A percentile compares a stretch with the other conserved stretches of the same genome.
phyloP scores from a whole-genome alignment of 1,140 invertebrate genomes.

The Homarus americanus region DNA sequence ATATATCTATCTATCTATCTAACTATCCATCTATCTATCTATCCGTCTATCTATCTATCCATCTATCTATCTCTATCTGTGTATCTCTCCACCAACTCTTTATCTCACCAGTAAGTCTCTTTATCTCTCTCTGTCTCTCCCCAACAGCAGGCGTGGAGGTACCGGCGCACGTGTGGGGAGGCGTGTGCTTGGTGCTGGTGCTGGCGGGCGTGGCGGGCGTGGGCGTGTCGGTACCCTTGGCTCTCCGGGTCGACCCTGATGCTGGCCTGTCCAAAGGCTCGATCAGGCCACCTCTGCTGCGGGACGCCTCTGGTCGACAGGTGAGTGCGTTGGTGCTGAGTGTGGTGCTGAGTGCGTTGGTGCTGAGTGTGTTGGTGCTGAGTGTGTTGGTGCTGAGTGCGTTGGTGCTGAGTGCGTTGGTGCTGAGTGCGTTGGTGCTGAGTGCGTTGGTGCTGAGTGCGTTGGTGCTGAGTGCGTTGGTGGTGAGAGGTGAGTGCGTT shows the following conservation, averaged over 20 bases:
- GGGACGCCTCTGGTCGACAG: conserved; percentile 85
- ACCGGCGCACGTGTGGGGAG: conserved; percentile 76
- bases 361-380: not conserved
- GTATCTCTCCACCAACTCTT: too few relatives aligned
- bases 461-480: too few relatives aligned
- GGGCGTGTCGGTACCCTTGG: conserved; percentile 79
- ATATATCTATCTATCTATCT: too few relatives aligned
- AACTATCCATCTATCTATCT: too few relatives aligned
- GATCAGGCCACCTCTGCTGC: conserved; percentile 80
- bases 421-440: too few relatives aligned
- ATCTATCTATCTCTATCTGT: too few relatives aligned
- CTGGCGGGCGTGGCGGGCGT: conserved; percentile 78
- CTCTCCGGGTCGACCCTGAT: conserved; percentile 75
- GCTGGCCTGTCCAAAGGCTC: conserved; percentile 31
- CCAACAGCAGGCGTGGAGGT: conserved; percentile 50
- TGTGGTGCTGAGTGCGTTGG: not conserved
- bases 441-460: too few relatives aligned
- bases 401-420: too few relatives aligned
- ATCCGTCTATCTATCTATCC: too few relatives aligned
- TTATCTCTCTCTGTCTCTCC: not conserved
- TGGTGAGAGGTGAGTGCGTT: too few relatives aligned
- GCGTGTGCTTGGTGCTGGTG: conserved; percentile 79
- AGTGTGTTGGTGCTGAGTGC: not conserved
- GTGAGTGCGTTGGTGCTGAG: conserved; percentile 76
- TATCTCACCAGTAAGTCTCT: too few relatives aligned